phyloP scores from a whole-genome alignment of 2,797 vertebrate genomes.

The Pangasius macronema region DNA sequence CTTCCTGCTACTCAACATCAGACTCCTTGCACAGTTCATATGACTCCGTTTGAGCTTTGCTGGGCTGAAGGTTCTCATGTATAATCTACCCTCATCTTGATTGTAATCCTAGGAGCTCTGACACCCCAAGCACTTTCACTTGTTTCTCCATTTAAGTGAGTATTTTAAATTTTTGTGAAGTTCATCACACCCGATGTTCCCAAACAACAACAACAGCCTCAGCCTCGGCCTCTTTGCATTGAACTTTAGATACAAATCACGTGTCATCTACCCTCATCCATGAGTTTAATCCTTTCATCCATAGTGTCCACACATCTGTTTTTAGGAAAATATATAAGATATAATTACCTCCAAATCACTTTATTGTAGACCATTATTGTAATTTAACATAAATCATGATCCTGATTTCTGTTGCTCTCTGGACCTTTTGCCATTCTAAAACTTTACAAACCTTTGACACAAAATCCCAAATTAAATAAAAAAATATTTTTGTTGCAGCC shows the following conservation, averaged over 20 bases:
- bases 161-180: constrained; percentile 2
- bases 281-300: background rate
- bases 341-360: background rate
- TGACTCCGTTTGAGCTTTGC: background rate
- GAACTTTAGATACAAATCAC: background rate
- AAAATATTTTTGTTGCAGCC: background rate
- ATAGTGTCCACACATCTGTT: background rate
- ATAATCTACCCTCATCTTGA: background rate
- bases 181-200: background rate
- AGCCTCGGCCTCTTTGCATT: background rate
- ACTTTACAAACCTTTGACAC: background rate
- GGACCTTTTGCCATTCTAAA: background rate
- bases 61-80: background rate
- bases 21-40: background rate
- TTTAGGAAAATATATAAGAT: background rate
- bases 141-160: background rate
- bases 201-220: background rate
- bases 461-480: background rate
- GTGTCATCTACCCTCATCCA: background rate
- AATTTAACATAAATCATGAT: background rate
- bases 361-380: background rate
- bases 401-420: background rate
- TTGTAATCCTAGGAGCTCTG: background rate
- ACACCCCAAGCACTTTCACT: background rate
- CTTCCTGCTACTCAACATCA: constrained; percentile 7